phyloP scores from a whole-genome alignment of 1,140 invertebrate species.

The Drosophila tani region DNA sequence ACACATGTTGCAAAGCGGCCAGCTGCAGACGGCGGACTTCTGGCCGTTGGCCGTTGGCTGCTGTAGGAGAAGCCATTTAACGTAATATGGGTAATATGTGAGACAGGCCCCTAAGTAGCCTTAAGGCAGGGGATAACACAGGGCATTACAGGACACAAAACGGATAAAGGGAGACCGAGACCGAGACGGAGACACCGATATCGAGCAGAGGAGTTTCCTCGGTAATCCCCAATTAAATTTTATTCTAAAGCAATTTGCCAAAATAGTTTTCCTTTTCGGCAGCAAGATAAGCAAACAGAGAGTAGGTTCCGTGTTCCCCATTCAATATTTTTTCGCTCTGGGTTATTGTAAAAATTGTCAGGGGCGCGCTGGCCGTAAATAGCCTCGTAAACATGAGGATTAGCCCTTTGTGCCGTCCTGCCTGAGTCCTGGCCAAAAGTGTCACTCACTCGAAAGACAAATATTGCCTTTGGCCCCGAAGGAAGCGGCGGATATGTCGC shows the following conservation, averaged over 20 bases:
- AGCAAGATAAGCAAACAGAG: conserved; percentile 72
- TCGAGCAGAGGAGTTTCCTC: conserved; percentile 30
- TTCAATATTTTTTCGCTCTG: conserved; percentile 53
- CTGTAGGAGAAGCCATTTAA: conserved; percentile 62
- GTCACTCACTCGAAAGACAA: conserved; percentile 79
- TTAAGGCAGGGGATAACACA: conserved; percentile 78
- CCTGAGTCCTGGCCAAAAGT: conserved; percentile 66
- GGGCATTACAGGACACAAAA: conserved; percentile 67
- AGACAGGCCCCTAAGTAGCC: conserved; percentile 81
- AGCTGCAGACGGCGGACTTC: conserved; percentile 33
- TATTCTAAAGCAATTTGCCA: conserved; percentile 82
- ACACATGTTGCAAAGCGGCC: conserved; percentile 73
- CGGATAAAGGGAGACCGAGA: conserved; percentile 21
- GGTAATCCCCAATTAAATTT: conserved; percentile 83
- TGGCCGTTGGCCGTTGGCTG: conserved; percentile 19
- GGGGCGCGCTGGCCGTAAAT: conserved; percentile 69
- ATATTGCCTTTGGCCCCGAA: conserved; percentile 67
- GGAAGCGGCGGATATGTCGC: conserved; percentile 79
- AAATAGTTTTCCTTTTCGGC: conserved; percentile 71
- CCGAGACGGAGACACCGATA: conserved; percentile 5
- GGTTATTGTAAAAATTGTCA: conserved; percentile 79
- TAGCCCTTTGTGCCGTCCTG: conserved; percentile 62
- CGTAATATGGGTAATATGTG: conserved; percentile 80
- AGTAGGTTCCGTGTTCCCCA: conserved; percentile 18
- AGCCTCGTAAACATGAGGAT: conserved; percentile 81